Evolutionary conservation across 2,113 vertebrate species (phyloP).

Genomic region (Pomatorhinus ruficollis): DNA sequence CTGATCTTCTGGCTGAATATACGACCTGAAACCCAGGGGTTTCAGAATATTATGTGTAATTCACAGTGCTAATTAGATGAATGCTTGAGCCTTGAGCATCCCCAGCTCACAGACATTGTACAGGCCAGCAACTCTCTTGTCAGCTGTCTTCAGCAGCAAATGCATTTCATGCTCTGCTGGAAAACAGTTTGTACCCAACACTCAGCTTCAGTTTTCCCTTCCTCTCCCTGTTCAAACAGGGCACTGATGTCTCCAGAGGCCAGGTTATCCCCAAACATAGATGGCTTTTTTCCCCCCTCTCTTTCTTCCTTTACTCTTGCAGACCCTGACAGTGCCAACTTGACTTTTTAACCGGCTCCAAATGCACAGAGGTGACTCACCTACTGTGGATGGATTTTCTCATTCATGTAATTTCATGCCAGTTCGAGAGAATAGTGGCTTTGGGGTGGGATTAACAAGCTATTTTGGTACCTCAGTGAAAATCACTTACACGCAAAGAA

Average conservation of each 20-base stretch:
- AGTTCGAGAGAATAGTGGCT: background rate
- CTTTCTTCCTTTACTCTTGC: background rate
- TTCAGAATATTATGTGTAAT: background rate
- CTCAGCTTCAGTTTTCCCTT: background rate
- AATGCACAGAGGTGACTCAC: background rate
- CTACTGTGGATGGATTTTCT: background rate
- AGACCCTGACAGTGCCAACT: background rate
- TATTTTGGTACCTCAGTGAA: background rate
- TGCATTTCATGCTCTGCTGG: background rate
- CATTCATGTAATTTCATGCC: background rate
- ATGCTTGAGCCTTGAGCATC: background rate
- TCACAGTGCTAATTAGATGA: background rate
- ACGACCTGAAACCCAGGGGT: background rate
- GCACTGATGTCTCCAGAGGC: background rate
- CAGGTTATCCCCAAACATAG: background rate
- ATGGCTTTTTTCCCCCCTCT: fast-evolving
- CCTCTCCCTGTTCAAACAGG: background rate
- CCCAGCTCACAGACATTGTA: background rate
- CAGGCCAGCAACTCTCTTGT: background rate
- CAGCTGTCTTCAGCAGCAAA: background rate
- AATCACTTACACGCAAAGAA: background rate
- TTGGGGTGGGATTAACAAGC: background rate
- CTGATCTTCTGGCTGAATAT: background rate
- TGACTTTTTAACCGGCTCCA: background rate
- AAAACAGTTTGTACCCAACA: background rate